Percentiles rank a stretch among this genome's conserved stretches.
Evolutionary conservation across 2,888 invertebrate genomes (phyloP).

Genomic region (Holacanthella duospinosa): DNA sequence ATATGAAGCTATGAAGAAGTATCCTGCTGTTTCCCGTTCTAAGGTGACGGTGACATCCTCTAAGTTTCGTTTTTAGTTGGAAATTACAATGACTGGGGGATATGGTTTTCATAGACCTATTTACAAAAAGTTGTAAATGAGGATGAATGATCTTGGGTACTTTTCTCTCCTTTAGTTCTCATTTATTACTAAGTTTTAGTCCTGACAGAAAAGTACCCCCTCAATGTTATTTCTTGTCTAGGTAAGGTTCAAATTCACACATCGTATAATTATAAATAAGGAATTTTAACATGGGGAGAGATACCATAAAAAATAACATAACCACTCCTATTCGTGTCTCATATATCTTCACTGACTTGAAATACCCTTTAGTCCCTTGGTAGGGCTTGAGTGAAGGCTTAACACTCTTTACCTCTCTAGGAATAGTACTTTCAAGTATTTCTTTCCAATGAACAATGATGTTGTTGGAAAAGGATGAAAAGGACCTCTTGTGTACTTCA

Average conservation of each 20-base stretch:
- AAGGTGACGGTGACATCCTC: too few relatives aligned
- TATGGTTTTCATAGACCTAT: neutral
- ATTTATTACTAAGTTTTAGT: too few relatives aligned
- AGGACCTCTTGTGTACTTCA: neutral
- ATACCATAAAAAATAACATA: neutral
- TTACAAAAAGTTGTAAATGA: neutral
- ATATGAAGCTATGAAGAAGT: too few relatives aligned
- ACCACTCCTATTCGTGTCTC: neutral
- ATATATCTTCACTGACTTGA: neutral
- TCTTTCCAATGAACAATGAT: neutral
- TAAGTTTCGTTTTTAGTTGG: too few relatives aligned
- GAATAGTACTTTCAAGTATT: neutral
- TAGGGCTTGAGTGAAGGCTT: neutral
- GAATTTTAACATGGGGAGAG: neutral
- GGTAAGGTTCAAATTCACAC: neutral
- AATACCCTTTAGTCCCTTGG: neutral
- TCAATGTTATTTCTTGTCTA: neutral
- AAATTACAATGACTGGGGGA: too few relatives aligned
- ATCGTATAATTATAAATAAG: neutral
- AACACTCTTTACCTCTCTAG: neutral
- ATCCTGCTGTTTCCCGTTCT: too few relatives aligned
- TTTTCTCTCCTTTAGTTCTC: too few relatives aligned
- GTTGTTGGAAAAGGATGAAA: neutral
- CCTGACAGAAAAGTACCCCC: too few relatives aligned
- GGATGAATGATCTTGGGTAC: neutral